phyloP scores from a whole-genome alignment of 1,140 invertebrate species.

The Prorops nasuta region DNA sequence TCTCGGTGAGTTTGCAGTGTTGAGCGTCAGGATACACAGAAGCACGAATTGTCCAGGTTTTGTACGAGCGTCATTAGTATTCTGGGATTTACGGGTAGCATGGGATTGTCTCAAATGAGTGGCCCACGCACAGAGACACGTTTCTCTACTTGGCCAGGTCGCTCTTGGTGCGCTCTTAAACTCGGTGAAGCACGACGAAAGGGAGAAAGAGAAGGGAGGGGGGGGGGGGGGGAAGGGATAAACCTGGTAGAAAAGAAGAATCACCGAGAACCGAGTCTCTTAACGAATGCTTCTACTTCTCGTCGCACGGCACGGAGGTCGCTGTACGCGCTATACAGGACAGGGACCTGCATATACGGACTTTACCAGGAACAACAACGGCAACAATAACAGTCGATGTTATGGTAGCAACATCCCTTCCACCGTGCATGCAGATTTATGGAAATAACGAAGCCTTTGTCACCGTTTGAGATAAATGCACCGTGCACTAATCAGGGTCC shows the following conservation, averaged over 20 bases:
- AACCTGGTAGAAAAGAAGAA: slow-evolving; percentile 4
- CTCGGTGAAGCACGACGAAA: neutral
- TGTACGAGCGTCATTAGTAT: slow-evolving; percentile 23
- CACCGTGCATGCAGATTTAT: neutral
- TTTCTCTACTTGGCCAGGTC: slow-evolving; percentile 27
- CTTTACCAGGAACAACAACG: slow-evolving; percentile 27
- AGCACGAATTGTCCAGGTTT: slow-evolving; percentile 16
- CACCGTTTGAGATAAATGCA: too few relatives aligned
- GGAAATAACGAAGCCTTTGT: slow-evolving; percentile 13
- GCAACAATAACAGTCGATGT: neutral
- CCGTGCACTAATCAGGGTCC: too few relatives aligned
- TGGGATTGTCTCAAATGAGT: slow-evolving; percentile 17
- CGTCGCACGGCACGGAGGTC: neutral
- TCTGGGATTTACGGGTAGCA: slow-evolving; percentile 13
- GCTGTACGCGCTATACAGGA: neutral
- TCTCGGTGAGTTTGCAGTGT: too few relatives aligned
- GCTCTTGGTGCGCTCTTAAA: slow-evolving; percentile 3
- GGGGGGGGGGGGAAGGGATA: neutral
- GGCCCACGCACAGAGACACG: slow-evolving; percentile 30
- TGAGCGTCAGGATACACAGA: too few relatives aligned
- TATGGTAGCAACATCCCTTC: neutral
- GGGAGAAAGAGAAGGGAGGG: neutral
- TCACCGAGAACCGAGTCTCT: slow-evolving; percentile 14
- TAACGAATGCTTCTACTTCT: slow-evolving; percentile 28
- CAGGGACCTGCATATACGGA: slow-evolving; percentile 20